phyloP scores from a whole-genome alignment of 2,888 invertebrate species.

The Hecatera dysodea region DNA sequence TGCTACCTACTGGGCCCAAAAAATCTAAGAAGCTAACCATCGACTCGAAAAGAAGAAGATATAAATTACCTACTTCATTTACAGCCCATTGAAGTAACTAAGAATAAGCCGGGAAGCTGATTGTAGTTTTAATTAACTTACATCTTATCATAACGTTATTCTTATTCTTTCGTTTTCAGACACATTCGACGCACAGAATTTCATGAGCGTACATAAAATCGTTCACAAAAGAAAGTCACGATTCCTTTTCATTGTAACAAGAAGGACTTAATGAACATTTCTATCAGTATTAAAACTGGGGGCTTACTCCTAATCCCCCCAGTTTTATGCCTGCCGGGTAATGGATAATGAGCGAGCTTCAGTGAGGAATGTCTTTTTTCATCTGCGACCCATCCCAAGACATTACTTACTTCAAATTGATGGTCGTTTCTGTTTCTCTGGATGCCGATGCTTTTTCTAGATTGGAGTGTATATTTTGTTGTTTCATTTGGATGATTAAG shows the following conservation, averaged over 20 bases:
- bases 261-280: slow-evolving; percentile 53
- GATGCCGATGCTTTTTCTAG: slow-evolving; percentile 48
- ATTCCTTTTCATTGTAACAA: slow-evolving; percentile 38
- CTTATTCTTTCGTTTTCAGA: neutral
- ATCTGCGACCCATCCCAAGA: slow-evolving; percentile 56
- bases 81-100: too few relatives aligned
- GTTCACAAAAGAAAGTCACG: slow-evolving; percentile 8
- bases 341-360: slow-evolving; percentile 57
- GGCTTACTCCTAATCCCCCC: slow-evolving; percentile 48
- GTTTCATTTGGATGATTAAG: slow-evolving; percentile 44
- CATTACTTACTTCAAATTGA: slow-evolving; percentile 62
- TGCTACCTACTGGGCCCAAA: too few relatives aligned
- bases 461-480: slow-evolving; percentile 32
- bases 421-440: slow-evolving; percentile 34
- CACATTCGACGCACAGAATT: neutral
- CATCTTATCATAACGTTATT: too few relatives aligned
- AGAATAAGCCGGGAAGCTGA: too few relatives aligned
- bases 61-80: too few relatives aligned
- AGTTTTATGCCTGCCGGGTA: slow-evolving; percentile 53
- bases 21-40: too few relatives aligned
- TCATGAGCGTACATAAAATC: neutral
- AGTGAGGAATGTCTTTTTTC: slow-evolving; percentile 53
- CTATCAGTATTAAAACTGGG: slow-evolving; percentile 51
- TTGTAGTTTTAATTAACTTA: too few relatives aligned
- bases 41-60: too few relatives aligned